Conservation (phyloP, 37 sponge, comb jelly and placozoan genomes). For the Hormiphora californensis region DNA sequence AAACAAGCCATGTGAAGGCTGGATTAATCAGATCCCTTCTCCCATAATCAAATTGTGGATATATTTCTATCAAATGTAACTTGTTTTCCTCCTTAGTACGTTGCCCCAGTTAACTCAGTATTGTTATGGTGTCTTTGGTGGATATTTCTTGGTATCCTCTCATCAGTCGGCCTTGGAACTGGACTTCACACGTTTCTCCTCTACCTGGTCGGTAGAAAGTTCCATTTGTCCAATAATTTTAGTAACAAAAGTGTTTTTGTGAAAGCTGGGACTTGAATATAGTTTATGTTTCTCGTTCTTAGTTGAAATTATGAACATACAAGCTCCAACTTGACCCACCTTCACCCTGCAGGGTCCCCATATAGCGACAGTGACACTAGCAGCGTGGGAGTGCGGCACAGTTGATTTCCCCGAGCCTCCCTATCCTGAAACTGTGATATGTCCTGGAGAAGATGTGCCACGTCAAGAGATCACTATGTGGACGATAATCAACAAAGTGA, state of each 20-base stretch:
- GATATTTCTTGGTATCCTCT: constrained; percentile 89
- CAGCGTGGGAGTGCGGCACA: constrained; percentile 88
- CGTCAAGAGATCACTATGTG: constrained; percentile 62
- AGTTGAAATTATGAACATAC: no score
- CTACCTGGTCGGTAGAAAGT: constrained; percentile 58
- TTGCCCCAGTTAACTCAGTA: constrained; percentile 55
- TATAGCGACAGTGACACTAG: constrained; percentile 91
- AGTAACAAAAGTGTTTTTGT: no score
- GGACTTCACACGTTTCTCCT: constrained; percentile 94
- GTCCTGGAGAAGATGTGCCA: constrained; percentile 59
- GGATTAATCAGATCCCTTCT: no score
- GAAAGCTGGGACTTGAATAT: no score
- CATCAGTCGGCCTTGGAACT: constrained; percentile 91
- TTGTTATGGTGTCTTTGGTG: constrained; percentile 80
- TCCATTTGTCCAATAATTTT: no score
- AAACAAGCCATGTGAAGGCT: no score
- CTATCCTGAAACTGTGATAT: constrained; percentile 62
- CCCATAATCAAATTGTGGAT: no score
- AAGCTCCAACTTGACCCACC: no score
- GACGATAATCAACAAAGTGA: constrained; percentile 83
- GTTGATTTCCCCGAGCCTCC: constrained; percentile 95
- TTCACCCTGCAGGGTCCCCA: constrained; percentile 87
- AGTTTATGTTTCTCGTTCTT: no score
- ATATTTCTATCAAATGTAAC: no score
- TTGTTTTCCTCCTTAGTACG: constrained; percentile 65